phyloP scores from a whole-genome alignment of 37 sponge, comb jelly and placozoan genomes.

The Ephydatia muelleri region DNA sequence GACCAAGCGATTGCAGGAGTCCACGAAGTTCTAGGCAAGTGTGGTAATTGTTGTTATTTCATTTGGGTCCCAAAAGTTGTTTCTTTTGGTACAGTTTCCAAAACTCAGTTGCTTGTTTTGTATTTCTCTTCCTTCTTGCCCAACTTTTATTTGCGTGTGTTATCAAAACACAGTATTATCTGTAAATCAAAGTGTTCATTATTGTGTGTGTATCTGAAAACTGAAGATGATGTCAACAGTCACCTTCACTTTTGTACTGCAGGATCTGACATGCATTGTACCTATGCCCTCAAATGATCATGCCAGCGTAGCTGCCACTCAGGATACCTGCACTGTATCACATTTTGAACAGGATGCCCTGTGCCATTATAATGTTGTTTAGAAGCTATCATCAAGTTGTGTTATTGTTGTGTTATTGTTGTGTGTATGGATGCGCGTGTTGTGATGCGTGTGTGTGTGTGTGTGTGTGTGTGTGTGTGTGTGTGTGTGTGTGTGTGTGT shows the following conservation, averaged over 20 bases:
- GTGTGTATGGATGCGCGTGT: background rate
- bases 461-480: background rate
- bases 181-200: background rate
- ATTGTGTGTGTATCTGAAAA: background rate
- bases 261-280: background rate
- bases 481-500: no score
- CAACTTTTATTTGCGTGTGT: background rate
- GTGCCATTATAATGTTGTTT: background rate
- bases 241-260: background rate
- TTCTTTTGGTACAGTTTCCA: background rate
- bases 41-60: background rate
- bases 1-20: background rate
- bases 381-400: background rate
- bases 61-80: background rate
- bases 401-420: background rate
- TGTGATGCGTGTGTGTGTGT: background rate
- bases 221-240: background rate
- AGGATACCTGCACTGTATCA: background rate
- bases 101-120: background rate
- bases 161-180: background rate
- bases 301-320: no score
- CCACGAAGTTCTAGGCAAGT: background rate
- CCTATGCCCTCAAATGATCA: background rate
- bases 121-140: background rate
- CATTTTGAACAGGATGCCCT: background rate